These are phyloP conservation scores for Iphiclides podalirius DNA, from an alignment of 2,888 invertebrate genomes.

Conservation along the genomic window DNA sequence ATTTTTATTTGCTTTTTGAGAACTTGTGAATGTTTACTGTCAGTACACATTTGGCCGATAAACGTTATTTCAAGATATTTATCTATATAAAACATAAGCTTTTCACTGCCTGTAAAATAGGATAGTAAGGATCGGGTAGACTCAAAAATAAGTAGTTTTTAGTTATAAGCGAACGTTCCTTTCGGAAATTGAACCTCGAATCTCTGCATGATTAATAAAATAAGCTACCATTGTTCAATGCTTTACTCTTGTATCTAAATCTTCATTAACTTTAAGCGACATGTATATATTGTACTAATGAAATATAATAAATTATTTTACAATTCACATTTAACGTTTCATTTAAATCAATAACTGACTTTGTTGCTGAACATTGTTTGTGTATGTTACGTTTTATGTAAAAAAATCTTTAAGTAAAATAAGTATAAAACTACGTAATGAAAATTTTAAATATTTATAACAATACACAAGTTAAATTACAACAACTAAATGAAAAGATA, in stretches of 20 bases:
- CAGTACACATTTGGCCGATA: too few species aligned
- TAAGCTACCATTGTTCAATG: conserved; percentile 9
- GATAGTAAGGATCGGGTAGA: conserved; percentile 13
- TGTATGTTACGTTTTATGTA: too few species aligned
- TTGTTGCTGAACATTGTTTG: background rate
- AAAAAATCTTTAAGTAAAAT: too few species aligned
- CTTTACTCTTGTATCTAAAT: background rate
- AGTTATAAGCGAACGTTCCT: background rate
- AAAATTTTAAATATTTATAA: too few species aligned
- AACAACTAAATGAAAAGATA: too few species aligned
- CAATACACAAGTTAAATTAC: too few species aligned
- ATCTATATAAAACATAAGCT: background rate
- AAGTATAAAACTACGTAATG: too few species aligned
- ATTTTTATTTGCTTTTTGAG: background rate
- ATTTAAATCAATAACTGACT: too few species aligned
- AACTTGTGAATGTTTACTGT: too few species aligned
- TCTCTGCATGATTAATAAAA: background rate
- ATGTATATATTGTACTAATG: conserved; percentile 13
- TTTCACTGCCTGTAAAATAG: conserved; percentile 15
- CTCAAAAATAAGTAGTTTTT: background rate
- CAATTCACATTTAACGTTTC: too few species aligned
- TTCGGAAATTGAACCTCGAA: background rate
- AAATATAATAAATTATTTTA: background rate
- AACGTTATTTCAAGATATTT: too few species aligned
- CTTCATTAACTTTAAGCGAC: background rate